Conservation (phyloP, 2,113 vertebrate genomes). For the Promerops cafer region DNA sequence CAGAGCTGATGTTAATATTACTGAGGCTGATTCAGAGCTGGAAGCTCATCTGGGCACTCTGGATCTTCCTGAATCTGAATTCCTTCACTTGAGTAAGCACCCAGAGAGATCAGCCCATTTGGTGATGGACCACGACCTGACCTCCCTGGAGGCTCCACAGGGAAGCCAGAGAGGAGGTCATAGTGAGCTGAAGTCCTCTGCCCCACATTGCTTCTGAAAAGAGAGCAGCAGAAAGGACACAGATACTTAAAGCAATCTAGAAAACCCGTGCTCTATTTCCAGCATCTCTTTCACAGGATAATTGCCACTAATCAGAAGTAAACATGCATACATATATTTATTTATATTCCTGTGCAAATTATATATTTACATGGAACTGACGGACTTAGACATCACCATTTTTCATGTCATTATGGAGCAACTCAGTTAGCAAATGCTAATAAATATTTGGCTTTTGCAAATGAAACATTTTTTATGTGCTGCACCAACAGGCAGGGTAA, state of each 20-base stretch:
- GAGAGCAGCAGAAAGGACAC: not conserved
- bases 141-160: not conserved
- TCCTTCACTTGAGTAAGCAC: not conserved
- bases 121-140: not conserved
- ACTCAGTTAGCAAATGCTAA: not conserved
- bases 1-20: not conserved
- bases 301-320: constrained; percentile 64
- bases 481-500: not conserved
- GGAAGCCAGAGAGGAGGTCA: not conserved
- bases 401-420: constrained; percentile 4
- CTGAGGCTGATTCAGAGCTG: not conserved
- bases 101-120: not conserved
- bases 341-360: constrained; percentile 55
- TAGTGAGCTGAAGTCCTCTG: not conserved
- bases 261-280: constrained; percentile 26
- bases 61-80: not conserved
- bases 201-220: not conserved
- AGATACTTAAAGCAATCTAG: not conserved
- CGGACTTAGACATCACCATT: constrained; percentile 21
- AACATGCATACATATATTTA: not conserved
- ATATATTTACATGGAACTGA: constrained; percentile 53
- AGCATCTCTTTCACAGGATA: constrained; percentile 20
- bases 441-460: constrained; percentile 19
- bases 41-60: not conserved
- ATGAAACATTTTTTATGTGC: not conserved